Base-by-base conservation (phyloP, 2,888 invertebrate genomes). In the Agriopis aurantiaria region DNA sequence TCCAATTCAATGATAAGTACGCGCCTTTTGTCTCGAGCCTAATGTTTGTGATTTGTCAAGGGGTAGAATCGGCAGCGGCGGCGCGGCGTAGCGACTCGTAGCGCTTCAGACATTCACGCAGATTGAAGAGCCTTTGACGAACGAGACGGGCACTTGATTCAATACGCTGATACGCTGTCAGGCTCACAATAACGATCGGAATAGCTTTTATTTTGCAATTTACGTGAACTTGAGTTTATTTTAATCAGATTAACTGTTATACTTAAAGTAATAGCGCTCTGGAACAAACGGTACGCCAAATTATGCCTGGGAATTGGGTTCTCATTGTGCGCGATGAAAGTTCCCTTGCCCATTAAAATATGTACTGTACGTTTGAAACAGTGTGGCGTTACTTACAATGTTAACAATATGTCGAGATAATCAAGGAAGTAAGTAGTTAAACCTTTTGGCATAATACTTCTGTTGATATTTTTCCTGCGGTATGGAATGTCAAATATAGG, bases 281-380 rank as follows among this genome's bases (percentile, higher is more conserved):
- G 85, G 85, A 88, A 85, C 85, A 88, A 92, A 93, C 92, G 89
- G 92, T 93, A 93, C 78, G 88, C 88, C 88, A 91, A 93, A 93
- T 93, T 92, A 92, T 82, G 85, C 87, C 83, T 92, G 93, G 82
- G 92, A 93, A 93, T 84, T 91, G 84, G 92, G 89, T 81, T 85
- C 80, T 89, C 82, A 92, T 93, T 92, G 93, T 93, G 78, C 84
- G 80, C 83, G 77, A 79, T 74, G 80, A 82, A 86, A 78, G 81
- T 80, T 80, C 81, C 80, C 79, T 81, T 80, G 75, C 77, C 76
- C 78, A 71, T 71, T 63, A 63, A 68, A 73, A 76, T 78, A 74
- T 71, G 59, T 75, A 53, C 45, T 14, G 56, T 56, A 9, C 43
- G 11, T 12, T 58, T 33, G 23, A 48, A 58, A 46, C 58, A 40